Conservation (phyloP, 2,888 invertebrate genomes). For the Cryptosula pallasiana region DNA sequence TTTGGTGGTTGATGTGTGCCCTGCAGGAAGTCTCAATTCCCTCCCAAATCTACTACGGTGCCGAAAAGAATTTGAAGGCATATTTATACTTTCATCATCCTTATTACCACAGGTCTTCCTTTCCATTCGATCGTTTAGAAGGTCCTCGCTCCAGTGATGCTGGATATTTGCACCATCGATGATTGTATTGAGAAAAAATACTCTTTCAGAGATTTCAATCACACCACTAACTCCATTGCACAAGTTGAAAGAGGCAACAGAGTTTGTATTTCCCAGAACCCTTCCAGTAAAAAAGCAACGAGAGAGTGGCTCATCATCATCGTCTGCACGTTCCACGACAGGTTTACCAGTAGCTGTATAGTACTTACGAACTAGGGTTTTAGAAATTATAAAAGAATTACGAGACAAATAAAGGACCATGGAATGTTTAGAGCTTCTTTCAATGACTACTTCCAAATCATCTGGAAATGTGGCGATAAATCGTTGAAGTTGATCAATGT, state of each 20-base stretch:
- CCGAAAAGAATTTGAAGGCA: background rate
- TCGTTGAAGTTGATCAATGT: background rate
- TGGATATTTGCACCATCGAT: background rate
- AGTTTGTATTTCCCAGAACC: background rate
- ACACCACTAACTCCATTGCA: slow-evolving; percentile 16
- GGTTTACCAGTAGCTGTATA: background rate
- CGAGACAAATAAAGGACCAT: background rate
- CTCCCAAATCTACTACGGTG: background rate
- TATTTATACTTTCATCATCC: background rate
- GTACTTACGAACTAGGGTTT: background rate
- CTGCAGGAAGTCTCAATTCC: slow-evolving; percentile 35
- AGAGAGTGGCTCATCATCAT: background rate
- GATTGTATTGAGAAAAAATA: background rate
- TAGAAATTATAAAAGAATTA: background rate
- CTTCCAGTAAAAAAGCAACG: slow-evolving; percentile 2
- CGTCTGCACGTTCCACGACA: background rate
- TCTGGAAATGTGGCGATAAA: background rate
- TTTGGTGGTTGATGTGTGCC: slow-evolving; percentile 39
- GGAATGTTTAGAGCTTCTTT: background rate
- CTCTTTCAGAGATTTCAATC: background rate
- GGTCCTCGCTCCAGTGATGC: background rate
- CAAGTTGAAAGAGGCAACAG: background rate
- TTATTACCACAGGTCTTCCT: background rate
- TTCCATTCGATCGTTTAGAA: background rate
- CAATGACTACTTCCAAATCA: background rate